Percentiles rank a stretch among this genome's conserved stretches.
Evolutionary conservation across 2,888 invertebrate species (phyloP).

Genomic region (Drosophila buzzatii): DNA sequence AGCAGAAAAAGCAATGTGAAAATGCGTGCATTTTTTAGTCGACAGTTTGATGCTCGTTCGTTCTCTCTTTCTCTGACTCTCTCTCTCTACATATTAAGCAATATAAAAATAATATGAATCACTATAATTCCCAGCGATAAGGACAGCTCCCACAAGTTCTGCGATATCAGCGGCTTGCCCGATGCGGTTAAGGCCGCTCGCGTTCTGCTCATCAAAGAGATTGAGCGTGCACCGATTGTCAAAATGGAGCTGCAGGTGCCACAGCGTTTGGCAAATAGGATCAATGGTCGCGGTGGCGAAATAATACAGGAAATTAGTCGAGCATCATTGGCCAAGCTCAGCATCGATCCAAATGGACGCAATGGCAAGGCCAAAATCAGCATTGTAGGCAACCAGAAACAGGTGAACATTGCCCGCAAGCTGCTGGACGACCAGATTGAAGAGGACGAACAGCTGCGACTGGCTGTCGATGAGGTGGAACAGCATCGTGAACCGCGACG

Average conservation of each 20-base stretch:
- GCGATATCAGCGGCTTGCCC: conserved; percentile 89
- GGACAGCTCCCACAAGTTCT: conserved; percentile 87
- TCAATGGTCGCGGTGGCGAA: conserved; percentile 91
- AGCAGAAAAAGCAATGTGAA: not conserved
- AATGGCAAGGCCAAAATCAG: conserved; percentile 83
- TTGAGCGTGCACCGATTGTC: conserved; percentile 89
- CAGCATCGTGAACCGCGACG: conserved; percentile 86
- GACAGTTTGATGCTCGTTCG: not conserved
- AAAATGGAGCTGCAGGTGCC: conserved; percentile 90
- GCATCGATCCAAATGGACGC: conserved; percentile 86
- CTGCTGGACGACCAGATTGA: conserved; percentile 90
- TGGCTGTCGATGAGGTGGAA: conserved; percentile 85
- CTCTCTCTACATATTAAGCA: not conserved
- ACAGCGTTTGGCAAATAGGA: conserved; percentile 88
- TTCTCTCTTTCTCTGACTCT: no score
- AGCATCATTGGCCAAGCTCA: conserved; percentile 90
- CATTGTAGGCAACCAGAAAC: conserved; percentile 89
- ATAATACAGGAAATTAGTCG: conserved; percentile 90
- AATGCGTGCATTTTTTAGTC: not conserved
- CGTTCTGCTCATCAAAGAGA: conserved; percentile 88
- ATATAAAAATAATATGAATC: not conserved
- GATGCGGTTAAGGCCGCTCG: conserved; percentile 91
- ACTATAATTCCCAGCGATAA: conserved; percentile 85
- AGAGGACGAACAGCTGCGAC: conserved; percentile 86
- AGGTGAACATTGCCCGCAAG: conserved; percentile 88